Evolutionary conservation across 2,888 invertebrate genomes (phyloP), one percentile per base, ranked within the genome.

Genomic region (Sthenelais limicola): DNA sequence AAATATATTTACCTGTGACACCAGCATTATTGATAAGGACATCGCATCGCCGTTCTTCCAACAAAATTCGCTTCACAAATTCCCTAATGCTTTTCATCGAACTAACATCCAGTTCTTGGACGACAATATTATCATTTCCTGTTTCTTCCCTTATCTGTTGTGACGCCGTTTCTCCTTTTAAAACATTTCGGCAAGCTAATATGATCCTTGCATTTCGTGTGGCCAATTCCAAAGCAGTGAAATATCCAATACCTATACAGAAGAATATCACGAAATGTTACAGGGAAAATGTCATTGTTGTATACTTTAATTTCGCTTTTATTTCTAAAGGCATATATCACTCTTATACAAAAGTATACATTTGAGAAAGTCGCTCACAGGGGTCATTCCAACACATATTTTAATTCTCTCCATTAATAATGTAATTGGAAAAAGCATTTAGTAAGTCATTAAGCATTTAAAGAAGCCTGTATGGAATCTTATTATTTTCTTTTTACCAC

Each of bases 221-320:
- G 7, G 82, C 79, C 28, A 83, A 73, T 18, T 83, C 81, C 5
- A 77, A 58, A 33, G 80, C 81, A 0, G 82, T 80, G 49, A 79
- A 79, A 49, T 80, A 77, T 5, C 83, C 83, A 47, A 83, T 83
- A 4, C 83, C 83, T 77, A 21, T 9, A 28, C 15, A 18, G 15
- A 15, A 51, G n/a, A 21, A 21, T n/a, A 21, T n/a, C n/a, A n/a
- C n/a, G n/a, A n/a, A n/a, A n/a, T n/a, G n/a, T n/a, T n/a, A n/a
- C n/a, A n/a, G n/a, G n/a, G n/a, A n/a, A n/a, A n/a, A n/a, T n/a
- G n/a, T n/a, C n/a, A n/a, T n/a, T n/a, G n/a, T n/a, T n/a, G n/a
- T n/a, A n/a, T n/a, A n/a, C n/a, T n/a, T n/a, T n/a, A n/a, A n/a
- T n/a, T n/a, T n/a, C n/a, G n/a, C n/a, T n/a, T n/a, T n/a, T n/a